Base-by-base conservation (phyloP, 2,797 vertebrate species). In the Hydrocynus forskahlii region DNA sequence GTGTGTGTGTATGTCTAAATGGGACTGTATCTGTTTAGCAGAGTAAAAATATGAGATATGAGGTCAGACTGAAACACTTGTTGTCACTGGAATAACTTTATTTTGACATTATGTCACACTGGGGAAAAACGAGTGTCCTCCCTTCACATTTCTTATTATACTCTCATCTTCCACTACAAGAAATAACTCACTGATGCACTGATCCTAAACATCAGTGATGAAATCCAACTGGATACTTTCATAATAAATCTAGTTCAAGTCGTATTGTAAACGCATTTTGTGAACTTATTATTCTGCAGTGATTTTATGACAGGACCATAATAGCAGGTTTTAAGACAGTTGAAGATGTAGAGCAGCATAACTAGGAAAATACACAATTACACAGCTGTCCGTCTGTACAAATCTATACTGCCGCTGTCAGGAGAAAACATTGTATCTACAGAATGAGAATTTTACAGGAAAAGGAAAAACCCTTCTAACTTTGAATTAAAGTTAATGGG, bases 61-160 rank as follows among this genome's bases (percentile, higher is more conserved):
- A 81, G 79, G 81, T 70, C 80, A 25, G 55, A 78, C 76, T 59
- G 70, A 68, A 68, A 59, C n/a, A 71, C 57, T 82, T 81, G 76
- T 85, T 81, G 86, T 85, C 69, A 57, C 38, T 29, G 43, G 78
- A n/a, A 3, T 57, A 68, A 81, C 62, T 88, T 81, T 77, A 79
- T 82, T 85, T 83, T 78, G 79, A 81, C 75, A 64, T 48, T 25
- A 40, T 62, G 62, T 76, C 69, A 77, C 63, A 50, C 38, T 68
- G 43, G 43, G 43, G 43, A 45, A 7, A 45, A 78, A 50, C 70
- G 73, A 63, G 79, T 70, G 52, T 85, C 59, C 85, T 83, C 43
- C 80, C 87, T 88, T 72, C 14, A 45, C 43, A 45, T 16, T 86
- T 88, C 67, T 85, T 82, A 87, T 88, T 81, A 83, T 66, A 82